Base-by-base conservation (phyloP, 37 sponge, comb jelly and placozoan species). In the Lycopodina hypogea region DNA sequence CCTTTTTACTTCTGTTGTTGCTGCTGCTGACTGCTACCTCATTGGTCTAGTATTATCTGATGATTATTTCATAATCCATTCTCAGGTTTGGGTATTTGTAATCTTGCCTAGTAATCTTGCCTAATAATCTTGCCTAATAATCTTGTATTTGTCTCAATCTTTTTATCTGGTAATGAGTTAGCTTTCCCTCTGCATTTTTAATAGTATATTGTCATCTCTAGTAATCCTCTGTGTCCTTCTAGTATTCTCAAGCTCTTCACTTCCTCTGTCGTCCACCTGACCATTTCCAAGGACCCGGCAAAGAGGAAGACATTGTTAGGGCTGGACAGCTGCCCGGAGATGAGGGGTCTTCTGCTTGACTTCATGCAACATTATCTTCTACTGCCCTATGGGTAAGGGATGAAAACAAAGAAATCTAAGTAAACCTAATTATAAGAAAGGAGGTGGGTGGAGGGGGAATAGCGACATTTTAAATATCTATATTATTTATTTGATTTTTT, bases 351-450 rank as follows among this genome's bases (percentile, higher is more conserved):
- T 26, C 28, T 92, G 29, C 56, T 92, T 72, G 78, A 83, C 2
- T 92, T 81, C 63, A 81, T 87, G 24, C 67, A 75, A 2, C 62
- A 60, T 77, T 81, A 71, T 77, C 72, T 92, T 2, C 78, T 84
- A 6, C 74, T 92, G 42, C 92, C 92, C 1, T 92, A 92, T 38
- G 60, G 89, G 92, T 92, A 28, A 61, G 63, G n/a, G n/a, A n/a
- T n/a, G n/a, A n/a, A n/a, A n/a, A n/a, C n/a, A n/a, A n/a, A n/a
- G n/a, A n/a, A n/a, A n/a, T n/a, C n/a, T n/a, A n/a, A n/a, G n/a
- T n/a, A n/a, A 21, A 41, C 61, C 56, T 0, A 22, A 69, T 22
- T n/a, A 40, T 21, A 42, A 26, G 56, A 9, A 39, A 15, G 53
- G n/a, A 4, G 4, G 6, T 55, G 23, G 75, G 55, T 29, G 50